Percentiles rank a stretch among this genome's conserved stretches.
These are phyloP conservation scores for Scaptomyza pallida DNA, from an alignment of 1,140 invertebrate species.

Conservation along the genomic window DNA sequence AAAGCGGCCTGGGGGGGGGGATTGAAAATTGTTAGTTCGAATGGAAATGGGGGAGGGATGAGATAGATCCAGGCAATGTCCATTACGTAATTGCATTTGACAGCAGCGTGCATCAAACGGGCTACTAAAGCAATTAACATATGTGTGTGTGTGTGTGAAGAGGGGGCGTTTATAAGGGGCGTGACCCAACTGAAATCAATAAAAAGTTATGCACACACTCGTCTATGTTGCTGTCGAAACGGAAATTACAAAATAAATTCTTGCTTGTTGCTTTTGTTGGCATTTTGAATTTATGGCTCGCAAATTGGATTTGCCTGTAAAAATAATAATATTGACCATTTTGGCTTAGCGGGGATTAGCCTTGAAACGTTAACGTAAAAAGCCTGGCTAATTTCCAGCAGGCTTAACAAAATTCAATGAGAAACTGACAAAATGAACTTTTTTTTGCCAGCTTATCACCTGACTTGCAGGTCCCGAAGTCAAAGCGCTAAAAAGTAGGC, in stretches of 20 bases:
- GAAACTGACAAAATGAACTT: constrained; percentile 38
- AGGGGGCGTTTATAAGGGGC: constrained; percentile 4
- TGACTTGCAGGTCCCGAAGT: neutral
- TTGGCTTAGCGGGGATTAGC: constrained; percentile 75
- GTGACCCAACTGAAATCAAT: constrained; percentile 44
- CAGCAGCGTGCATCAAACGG: constrained; percentile 55
- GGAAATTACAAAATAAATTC: constrained; percentile 68
- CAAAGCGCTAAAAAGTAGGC: constrained; percentile 68
- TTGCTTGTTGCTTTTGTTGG: constrained; percentile 20
- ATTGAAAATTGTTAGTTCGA: neutral
- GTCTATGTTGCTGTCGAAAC: constrained; percentile 34
- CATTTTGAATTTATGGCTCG: constrained; percentile 69
- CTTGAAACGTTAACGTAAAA: constrained; percentile 28
- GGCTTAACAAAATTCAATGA: constrained; percentile 45
- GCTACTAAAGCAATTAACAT: constrained; percentile 78
- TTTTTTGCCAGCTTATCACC: constrained; percentile 33
- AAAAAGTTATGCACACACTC: constrained; percentile 31
- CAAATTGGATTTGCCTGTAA: constrained; percentile 71
- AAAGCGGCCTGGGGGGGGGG: neutral
- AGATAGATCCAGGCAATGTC: constrained; percentile 44
- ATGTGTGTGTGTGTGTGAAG: constrained; percentile 12
- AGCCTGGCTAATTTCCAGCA: constrained; percentile 2
- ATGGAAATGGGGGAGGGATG: neutral
- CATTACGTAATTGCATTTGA: constrained; percentile 77
- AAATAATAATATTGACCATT: constrained; percentile 55